These are phyloP conservation scores for Tachycineta bicolor DNA, from an alignment of 2,113 vertebrate genomes.

Conservation along the genomic window DNA sequence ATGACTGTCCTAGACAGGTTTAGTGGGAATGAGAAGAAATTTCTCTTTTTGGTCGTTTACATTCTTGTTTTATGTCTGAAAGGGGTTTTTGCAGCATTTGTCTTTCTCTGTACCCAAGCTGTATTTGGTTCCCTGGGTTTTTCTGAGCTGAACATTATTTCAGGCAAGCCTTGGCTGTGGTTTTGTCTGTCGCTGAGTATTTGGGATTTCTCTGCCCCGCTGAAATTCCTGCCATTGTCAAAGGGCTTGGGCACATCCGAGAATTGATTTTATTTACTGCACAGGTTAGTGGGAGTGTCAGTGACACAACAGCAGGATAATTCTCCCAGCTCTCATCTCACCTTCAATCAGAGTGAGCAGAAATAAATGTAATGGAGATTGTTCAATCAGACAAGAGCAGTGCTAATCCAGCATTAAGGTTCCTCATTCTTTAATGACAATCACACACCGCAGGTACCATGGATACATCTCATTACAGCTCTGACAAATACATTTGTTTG, in stretches of 20 bases:
- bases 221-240: neutral
- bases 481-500: neutral
- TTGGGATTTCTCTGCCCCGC: neutral
- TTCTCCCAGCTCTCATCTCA: neutral
- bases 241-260: neutral
- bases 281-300: neutral
- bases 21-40: neutral
- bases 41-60: neutral
- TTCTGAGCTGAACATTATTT: neutral
- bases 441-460: neutral
- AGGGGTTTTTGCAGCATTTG: neutral
- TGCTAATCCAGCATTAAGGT: neutral
- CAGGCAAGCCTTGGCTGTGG: neutral
- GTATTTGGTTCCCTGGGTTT: neutral
- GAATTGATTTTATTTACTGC: neutral
- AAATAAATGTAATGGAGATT: neutral
- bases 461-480: neutral
- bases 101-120: neutral
- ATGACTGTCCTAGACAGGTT: neutral
- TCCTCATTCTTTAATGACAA: neutral
- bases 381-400: neutral
- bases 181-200: neutral
- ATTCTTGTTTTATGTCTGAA: neutral
- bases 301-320: neutral
- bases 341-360: neutral